Base-by-base conservation (phyloP, 2,888 invertebrate species). In the Parthenolecanium corni region DNA sequence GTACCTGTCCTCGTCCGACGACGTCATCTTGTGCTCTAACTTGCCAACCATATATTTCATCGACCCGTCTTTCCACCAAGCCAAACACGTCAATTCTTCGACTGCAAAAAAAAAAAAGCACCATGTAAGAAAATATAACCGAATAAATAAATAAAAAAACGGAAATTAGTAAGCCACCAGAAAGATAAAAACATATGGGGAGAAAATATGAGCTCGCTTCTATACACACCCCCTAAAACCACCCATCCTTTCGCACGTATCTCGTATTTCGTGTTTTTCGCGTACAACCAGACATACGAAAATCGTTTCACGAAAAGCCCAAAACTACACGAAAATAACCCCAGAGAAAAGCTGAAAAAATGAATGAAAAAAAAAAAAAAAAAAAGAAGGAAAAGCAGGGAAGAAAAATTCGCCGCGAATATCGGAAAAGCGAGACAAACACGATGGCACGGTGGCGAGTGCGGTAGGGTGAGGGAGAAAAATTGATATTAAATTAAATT, bases 51-150 rank as follows among this genome's bases (percentile, higher is more conserved):
- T 77, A 73, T 87, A 89, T 62, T 84, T 78, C 53, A 84, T 85
- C 40, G 86, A 84, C 0, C 89, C 88, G 68, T 89, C 89, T 73
- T 85, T 87, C 89, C 89, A 90, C 18, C 82, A 81, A 2, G 88
- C 89, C 64, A 89, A 74, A 73, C 89, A 89, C 52, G 86, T 82
- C 62, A 89, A 73, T 74, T 89, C 87, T 71, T 89, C 89, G 54
- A 85, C 89, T 87, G 71, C 18, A 71, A 71, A 66, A 65, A 36
- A 40, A n/a, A n/a, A n/a, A n/a, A n/a, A n/a, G n/a, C n/a, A n/a
- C n/a, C n/a, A 54, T 31, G 61, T 53, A 38, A 36, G 51, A 40
- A 54, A 42, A 64, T 38, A 12, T 40, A 58, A 14, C 40, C 6
- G 4, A 40, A 6, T 14, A 42, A 11, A 42, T n/a, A 23, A 3